Evolutionary conservation across 2,797 vertebrate genomes (phyloP), one percentile per base, ranked within the genome.

Genomic region (Valencia hispanica): DNA sequence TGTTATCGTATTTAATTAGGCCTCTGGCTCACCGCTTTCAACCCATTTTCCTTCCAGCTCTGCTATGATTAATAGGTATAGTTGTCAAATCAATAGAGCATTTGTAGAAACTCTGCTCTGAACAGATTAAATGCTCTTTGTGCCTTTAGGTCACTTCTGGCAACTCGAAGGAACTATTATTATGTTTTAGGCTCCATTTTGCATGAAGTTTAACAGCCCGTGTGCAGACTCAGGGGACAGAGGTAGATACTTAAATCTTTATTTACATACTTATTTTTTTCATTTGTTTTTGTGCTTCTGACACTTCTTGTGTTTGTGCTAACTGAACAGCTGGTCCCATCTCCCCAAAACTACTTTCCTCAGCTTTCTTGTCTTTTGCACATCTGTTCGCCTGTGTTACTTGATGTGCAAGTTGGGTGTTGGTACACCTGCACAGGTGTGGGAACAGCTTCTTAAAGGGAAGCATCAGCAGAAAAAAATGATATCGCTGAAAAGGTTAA

Each of bases 11-110:
- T 74, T 74, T 77, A 65, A 63, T 70, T 73, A 41, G 66, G 68
- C 75, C 50, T 61, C 18, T 50, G 47, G 74, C 70, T 80, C 68
- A 75, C 72, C 27, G 78, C 57, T 43, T 71, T 51, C 76, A 43
- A 77, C 39, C 70, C 74, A 41, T 74, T 47, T 50, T 53, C 36
- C 65, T 30, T 78, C 34, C 72, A 84, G 79, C 76, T 80, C 77
- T 41, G 72, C 73, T 83, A 81, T 92, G 93, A 94, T 91, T 91
- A 91, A 93, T 94, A 87, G 83, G 51, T 65, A 70, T 78, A 72
- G 84, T 82, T 77, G 77, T 79, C 75, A 88, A 90, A 94, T 94
- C 91, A 90, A 91, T 93, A 91, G 79, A 89, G 85, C 89, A 88
- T 93, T 93, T 91, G 89, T 87, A 92, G 80, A 91, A 93, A 88